Evolutionary conservation across 2,113 vertebrate species (phyloP), one percentile per base, ranked within the genome.

Genomic region (Anolis sagrei): DNA sequence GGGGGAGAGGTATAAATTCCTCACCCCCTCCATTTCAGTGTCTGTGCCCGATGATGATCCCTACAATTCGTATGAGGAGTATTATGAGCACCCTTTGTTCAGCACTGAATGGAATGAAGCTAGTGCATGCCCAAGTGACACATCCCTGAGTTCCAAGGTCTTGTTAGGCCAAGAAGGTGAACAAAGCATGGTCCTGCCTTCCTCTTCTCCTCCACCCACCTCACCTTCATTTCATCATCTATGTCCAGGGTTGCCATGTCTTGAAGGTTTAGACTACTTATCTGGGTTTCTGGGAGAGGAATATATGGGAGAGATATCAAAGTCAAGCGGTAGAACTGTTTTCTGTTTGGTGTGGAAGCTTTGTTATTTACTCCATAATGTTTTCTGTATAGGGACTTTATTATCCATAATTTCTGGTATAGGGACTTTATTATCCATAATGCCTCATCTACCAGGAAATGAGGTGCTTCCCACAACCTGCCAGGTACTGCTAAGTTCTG

Each of bases 61-160:
- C 95, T 98, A 94, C 98, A 96, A 96, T 97, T 98, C 96, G 39
- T 97, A 97, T 94, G 97, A 98, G 96, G 98, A 98, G 95, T 98
- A 97, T 97, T 98, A 96, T 98, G 97, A 98, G 82, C 98, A 98
- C 92, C 97, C 97, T 96, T 97, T 98, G 97, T 98, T 98, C 98
- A 97, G 97, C 97, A 98, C 97, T 0, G 97, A 97, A 95, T 98
- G 98, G 98, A 95, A 97, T 94, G 94, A 97, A 96, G 97, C 97
- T 95, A 96, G 96, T 95, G 90, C 95, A 92, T 95, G 73, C 93
- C 96, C 97, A 96, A 95, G 97, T 93, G 97, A 95, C 97, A 95
- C 97, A 95, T 96, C 95, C 88, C 95, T 94, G 93, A 94, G 93
- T 81, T 69, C 93, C 92, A 92, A 95, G 93, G 96, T 96, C 97